Conservation (phyloP, 2,113 vertebrate genomes). For the Chauna torquata region DNA sequence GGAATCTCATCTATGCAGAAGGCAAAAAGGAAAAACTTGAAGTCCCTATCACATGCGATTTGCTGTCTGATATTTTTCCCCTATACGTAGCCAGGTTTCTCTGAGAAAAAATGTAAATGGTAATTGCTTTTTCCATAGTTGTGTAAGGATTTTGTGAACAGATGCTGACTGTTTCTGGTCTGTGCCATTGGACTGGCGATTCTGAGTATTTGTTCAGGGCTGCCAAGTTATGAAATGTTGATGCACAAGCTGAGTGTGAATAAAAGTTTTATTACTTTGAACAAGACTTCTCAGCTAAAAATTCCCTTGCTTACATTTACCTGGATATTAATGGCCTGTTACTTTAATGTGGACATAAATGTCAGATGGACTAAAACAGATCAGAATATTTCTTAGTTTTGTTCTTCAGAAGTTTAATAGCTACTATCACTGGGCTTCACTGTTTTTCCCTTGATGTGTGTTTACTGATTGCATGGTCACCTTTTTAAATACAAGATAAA, state of each 20-base stretch:
- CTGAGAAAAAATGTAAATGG: not conserved
- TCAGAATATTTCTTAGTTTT: not conserved
- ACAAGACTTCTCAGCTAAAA: not conserved
- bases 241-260: conserved; percentile 16
- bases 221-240: conserved; percentile 50
- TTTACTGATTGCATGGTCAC: not conserved
- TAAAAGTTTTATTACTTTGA: conserved; percentile 50
- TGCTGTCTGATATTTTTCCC: not conserved
- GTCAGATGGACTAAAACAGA: conserved; percentile 12
- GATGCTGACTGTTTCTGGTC: not conserved
- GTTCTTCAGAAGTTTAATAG: not conserved
- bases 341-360: conserved; percentile 9
- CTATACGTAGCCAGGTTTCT: not conserved
- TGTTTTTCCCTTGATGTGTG: not conserved
- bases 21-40: not conserved
- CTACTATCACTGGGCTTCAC: not conserved
- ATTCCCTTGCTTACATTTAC: conserved; percentile 26
- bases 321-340: conserved; percentile 25
- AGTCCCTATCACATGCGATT: not conserved
- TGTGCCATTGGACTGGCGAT: not conserved
- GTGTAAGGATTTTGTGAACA: not conserved
- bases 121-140: not conserved
- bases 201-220: not conserved
- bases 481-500: not conserved
- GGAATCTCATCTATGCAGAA: not conserved